Percentiles rank a stretch among this genome's conserved stretches.
Conservation (phyloP, 30 jellyfish, hydroid and myxozoan genomes). For the Sanderia malayensis region DNA sequence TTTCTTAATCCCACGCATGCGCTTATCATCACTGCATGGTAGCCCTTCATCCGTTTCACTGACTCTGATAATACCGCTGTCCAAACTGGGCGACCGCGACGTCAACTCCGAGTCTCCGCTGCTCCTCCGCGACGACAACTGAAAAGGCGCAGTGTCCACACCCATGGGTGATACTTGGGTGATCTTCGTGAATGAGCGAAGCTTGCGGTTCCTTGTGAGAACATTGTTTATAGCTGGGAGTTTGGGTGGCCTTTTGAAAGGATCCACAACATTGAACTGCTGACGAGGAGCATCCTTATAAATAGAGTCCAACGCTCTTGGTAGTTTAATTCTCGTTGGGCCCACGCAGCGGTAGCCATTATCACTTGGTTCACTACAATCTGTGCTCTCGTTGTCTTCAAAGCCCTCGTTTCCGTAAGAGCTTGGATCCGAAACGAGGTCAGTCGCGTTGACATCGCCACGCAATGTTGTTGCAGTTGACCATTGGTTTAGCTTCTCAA, state of each 20-base stretch:
- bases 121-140: slow-evolving; percentile 4
- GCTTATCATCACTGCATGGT: too few relatives aligned
- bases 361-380: too few relatives aligned
- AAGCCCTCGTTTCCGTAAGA: not conserved
- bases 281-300: slow-evolving; percentile 9
- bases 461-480: slow-evolving; percentile 10
- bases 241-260: slow-evolving; percentile 46
- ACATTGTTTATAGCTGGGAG: slow-evolving; percentile 37
- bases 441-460: slow-evolving; percentile 5
- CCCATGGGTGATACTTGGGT: slow-evolving; percentile 43
- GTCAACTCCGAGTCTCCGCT: not conserved
- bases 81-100: slow-evolving; percentile 50
- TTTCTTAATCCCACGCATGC: too few relatives aligned
- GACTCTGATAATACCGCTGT: slow-evolving; percentile 43
- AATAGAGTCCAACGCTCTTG: slow-evolving; percentile 35
- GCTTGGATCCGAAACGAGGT: not conserved
- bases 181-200: slow-evolving; percentile 8
- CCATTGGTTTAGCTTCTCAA: slow-evolving; percentile 58
- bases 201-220: slow-evolving; percentile 19
- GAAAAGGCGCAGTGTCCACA: slow-evolving; percentile 18
- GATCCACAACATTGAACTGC: not conserved
- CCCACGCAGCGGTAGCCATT: not conserved
- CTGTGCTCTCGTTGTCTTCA: slow-evolving; percentile 5
- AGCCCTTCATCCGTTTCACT: slow-evolving; percentile 53
- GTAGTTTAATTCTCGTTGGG: slow-evolving; percentile 7